Evolutionary conservation across 2,113 vertebrate species (phyloP).

Genomic region (Cathartes aura): DNA sequence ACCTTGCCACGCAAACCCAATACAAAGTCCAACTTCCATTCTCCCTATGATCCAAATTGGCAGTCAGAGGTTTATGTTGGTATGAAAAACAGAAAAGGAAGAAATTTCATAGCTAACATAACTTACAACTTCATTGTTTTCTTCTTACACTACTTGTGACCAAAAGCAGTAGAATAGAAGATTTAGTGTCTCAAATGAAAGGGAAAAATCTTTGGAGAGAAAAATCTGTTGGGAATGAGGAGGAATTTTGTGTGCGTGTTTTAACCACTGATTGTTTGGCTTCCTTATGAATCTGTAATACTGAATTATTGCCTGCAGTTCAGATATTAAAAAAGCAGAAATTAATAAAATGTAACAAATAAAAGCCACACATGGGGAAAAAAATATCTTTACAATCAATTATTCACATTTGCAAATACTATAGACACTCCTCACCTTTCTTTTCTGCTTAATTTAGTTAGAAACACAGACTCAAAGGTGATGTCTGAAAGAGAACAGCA

Average conservation of each 20-base stretch:
- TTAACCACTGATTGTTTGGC: not conserved
- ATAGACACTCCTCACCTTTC: not conserved
- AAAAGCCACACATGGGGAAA: not conserved
- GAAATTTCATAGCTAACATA: not conserved
- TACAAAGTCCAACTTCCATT: not conserved
- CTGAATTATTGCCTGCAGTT: not conserved
- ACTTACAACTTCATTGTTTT: not conserved
- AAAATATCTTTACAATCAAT: not conserved
- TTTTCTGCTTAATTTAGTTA: not conserved
- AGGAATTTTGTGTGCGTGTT: not conserved
- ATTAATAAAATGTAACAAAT: not conserved
- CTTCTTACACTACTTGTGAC: not conserved
- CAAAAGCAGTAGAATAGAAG: not conserved
- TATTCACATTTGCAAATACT: not conserved
- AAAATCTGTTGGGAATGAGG: not conserved
- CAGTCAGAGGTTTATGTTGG: not conserved
- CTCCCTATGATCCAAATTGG: not conserved
- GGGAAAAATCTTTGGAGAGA: not conserved
- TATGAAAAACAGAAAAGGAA: not conserved
- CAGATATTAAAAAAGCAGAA: not conserved
- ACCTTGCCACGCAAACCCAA: too few relatives aligned
- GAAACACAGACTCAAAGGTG: not conserved
- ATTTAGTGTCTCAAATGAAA: not conserved
- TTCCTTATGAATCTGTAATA: not conserved
- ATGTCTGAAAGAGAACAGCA: not conserved